Evolutionary conservation across 2,797 vertebrate species (phyloP).

Genomic region (Tokudaia tokunoshimensis): DNA sequence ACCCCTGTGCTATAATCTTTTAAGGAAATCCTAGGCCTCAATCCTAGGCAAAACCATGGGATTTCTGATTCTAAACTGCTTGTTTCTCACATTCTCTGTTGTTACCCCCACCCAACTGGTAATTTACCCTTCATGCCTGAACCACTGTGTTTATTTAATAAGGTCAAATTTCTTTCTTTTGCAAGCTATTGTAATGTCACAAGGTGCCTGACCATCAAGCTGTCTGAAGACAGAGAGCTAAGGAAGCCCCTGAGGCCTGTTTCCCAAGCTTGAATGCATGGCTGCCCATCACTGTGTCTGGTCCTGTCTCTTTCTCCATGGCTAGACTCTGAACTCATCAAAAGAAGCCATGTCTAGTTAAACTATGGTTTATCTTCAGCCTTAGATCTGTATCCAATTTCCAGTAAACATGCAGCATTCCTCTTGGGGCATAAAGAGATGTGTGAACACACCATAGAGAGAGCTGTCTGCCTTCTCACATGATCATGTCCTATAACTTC

Average conservation of each 20-base stretch:
- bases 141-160: not conserved
- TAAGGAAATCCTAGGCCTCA: not conserved
- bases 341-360: not conserved
- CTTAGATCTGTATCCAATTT: not conserved
- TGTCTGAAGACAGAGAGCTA: not conserved
- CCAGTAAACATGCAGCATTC: not conserved
- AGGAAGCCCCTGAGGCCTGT: not conserved
- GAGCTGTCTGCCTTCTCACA: not conserved
- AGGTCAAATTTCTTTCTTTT: not conserved
- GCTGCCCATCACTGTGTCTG: not conserved
- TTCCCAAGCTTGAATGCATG: not conserved
- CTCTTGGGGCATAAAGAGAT: not conserved
- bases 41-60: not conserved
- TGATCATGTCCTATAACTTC: not conserved
- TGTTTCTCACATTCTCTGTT: not conserved
- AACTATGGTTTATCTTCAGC: slow-evolving; percentile 24
- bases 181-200: not conserved
- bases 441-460: not conserved
- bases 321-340: not conserved
- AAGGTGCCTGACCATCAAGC: not conserved
- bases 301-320: slow-evolving; percentile 26
- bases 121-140: not conserved
- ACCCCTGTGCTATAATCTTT: not conserved
- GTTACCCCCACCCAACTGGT: not conserved
- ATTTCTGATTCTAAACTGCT: not conserved